Percentiles rank a stretch among this genome's conserved stretches.
phyloP scores from a whole-genome alignment of 2,888 invertebrate genomes.

The Rutpela maculata region DNA sequence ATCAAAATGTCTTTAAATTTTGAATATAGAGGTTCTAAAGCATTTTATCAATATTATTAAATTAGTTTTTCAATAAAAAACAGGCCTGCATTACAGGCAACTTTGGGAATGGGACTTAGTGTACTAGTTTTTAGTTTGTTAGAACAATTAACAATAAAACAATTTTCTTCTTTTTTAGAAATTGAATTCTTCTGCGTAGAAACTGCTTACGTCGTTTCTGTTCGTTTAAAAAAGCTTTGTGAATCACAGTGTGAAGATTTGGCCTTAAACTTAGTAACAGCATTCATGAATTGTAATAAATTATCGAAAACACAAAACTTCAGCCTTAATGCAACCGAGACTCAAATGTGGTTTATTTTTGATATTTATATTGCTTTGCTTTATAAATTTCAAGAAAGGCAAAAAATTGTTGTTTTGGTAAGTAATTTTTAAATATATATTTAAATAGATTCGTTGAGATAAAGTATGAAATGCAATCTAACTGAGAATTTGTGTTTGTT shows the following conservation, averaged over 20 bases:
- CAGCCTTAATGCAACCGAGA: constrained; percentile 71
- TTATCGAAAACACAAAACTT: constrained; percentile 67
- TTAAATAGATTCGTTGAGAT: not conserved
- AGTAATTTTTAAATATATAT: constrained; percentile 40
- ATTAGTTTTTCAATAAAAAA: too few species aligned
- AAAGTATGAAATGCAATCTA: not conserved
- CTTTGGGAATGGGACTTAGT: too few species aligned
- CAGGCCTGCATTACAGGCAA: too few species aligned
- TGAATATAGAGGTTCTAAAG: too few species aligned
- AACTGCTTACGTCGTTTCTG: constrained; percentile 77
- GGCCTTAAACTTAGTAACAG: constrained; percentile 78
- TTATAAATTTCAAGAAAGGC: constrained; percentile 76
- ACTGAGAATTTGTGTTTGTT: not conserved
- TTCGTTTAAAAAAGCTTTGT: constrained; percentile 78
- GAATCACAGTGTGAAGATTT: constrained; percentile 80
- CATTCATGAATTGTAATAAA: constrained; percentile 72
- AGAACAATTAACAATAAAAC: too few species aligned
- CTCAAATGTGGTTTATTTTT: constrained; percentile 77
- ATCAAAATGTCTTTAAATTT: too few species aligned
- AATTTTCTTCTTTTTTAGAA: constrained; percentile 66
- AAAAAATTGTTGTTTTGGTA: constrained; percentile 76
- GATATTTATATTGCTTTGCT: constrained; percentile 79
- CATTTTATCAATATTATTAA: too few species aligned
- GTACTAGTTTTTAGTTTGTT: too few species aligned
- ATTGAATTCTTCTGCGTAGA: constrained; percentile 77